phyloP scores from a whole-genome alignment of 2,888 invertebrate species.

The Caenorhabditis becei region DNA sequence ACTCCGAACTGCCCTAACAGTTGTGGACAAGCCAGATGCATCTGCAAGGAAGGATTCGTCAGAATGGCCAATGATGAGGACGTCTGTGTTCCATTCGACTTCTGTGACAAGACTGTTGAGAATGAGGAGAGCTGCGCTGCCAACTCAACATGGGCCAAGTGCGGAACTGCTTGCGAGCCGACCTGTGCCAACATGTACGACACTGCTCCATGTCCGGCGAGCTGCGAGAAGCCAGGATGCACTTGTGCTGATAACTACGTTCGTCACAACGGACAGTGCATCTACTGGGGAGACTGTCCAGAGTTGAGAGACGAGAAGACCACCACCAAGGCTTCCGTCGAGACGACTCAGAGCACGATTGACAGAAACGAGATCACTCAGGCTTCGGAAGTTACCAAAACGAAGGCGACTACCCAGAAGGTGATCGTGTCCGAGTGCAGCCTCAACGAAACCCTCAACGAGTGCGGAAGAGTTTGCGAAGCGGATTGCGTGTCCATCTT shows the following conservation, averaged over 20 bases:
- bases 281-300: constrained; percentile 80
- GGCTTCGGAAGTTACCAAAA: constrained; percentile 22
- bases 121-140: constrained; percentile 66
- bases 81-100: constrained; percentile 79
- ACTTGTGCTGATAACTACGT: constrained; percentile 81
- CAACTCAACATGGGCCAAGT: constrained; percentile 80
- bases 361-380: constrained; percentile 41
- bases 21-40: constrained; percentile 67
- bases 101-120: constrained; percentile 71
- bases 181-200: constrained; percentile 78
- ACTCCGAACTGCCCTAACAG: constrained; percentile 69
- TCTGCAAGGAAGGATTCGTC: constrained; percentile 77
- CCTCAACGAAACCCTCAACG: constrained; percentile 79
- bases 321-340: constrained; percentile 10
- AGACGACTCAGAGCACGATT: constrained; percentile 41
- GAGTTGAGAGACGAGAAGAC: constrained; percentile 56
- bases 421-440: constrained; percentile 66
- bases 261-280: constrained; percentile 76
- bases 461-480: constrained; percentile 80
- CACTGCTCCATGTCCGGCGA: constrained; percentile 76
- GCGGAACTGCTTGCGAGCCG: constrained; percentile 80
- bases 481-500: constrained; percentile 80
- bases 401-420: constrained; percentile 21
- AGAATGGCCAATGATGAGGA: constrained; percentile 73
- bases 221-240: constrained; percentile 78